Conservation (phyloP, 2,888 invertebrate genomes). For the Meloe dianella region DNA sequence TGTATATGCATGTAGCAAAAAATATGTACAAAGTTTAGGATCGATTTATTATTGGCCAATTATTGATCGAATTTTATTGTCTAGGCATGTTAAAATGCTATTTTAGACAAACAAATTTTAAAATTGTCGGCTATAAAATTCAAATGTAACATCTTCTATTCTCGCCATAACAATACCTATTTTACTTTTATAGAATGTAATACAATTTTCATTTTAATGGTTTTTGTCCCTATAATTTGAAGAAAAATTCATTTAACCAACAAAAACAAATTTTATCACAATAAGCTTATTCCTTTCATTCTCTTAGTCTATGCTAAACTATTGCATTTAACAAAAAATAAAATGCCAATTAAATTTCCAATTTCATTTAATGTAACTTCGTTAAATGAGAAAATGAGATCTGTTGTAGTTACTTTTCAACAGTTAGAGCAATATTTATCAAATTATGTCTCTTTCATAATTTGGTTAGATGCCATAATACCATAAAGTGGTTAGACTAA, state of each 20-base stretch:
- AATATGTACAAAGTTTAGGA: neutral
- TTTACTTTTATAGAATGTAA: neutral
- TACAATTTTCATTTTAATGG: neutral
- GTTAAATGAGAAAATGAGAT: constrained; percentile 9
- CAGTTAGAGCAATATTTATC: constrained; percentile 1
- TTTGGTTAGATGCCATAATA: neutral
- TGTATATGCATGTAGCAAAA: neutral
- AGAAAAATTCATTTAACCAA: neutral
- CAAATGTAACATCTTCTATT: neutral
- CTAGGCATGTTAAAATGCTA: neutral
- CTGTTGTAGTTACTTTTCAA: neutral
- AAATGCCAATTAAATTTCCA: constrained; percentile 5
- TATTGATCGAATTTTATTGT: neutral
- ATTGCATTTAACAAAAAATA: constrained; percentile 3
- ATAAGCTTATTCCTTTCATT: neutral
- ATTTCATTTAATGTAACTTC: neutral
- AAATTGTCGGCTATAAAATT: neutral
- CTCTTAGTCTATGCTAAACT: neutral
- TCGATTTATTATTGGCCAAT: neutral
- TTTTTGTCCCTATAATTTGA: neutral
- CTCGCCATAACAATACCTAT: neutral
- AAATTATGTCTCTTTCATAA: neutral
- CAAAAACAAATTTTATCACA: neutral
- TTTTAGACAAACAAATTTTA: neutral
- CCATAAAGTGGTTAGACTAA: neutral